Conservation (phyloP, 2,797 vertebrate genomes). For the Dryobates pubescens region DNA sequence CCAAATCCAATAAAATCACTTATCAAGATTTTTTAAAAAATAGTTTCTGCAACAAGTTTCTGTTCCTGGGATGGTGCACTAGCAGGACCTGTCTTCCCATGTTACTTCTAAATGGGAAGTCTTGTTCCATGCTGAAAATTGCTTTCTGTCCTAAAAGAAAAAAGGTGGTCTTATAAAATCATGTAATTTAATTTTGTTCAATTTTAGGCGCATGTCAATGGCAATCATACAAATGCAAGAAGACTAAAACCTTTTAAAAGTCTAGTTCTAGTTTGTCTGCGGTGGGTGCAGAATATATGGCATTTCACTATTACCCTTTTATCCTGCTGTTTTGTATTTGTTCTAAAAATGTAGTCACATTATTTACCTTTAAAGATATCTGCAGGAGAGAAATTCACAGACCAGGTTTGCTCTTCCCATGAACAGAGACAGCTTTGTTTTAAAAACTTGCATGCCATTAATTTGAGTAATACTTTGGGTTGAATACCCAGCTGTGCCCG, state of each 20-base stretch:
- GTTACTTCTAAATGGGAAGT: background rate
- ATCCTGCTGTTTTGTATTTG: background rate
- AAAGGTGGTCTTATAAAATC: background rate
- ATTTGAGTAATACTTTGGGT: background rate
- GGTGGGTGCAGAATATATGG: background rate
- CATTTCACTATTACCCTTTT: background rate
- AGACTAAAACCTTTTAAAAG: background rate
- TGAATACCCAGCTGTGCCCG: constrained; percentile 34
- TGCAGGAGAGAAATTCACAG: background rate
- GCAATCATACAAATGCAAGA: background rate
- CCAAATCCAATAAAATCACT: no score
- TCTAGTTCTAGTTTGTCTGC: background rate
- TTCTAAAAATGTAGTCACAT: background rate
- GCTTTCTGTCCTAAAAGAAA: background rate
- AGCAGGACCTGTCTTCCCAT: background rate
- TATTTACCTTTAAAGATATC: background rate
- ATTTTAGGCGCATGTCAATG: background rate
- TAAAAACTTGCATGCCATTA: background rate
- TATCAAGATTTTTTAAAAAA: background rate
- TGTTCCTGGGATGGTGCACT: background rate
- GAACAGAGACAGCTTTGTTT: background rate
- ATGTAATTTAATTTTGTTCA: background rate
- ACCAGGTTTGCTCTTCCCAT: background rate
- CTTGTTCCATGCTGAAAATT: background rate
- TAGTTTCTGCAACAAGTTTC: background rate